Evolutionary conservation across 2,113 vertebrate genomes (phyloP), one percentile per base, ranked within the genome.

Genomic region (Apistogramma diplotaenia): DNA sequence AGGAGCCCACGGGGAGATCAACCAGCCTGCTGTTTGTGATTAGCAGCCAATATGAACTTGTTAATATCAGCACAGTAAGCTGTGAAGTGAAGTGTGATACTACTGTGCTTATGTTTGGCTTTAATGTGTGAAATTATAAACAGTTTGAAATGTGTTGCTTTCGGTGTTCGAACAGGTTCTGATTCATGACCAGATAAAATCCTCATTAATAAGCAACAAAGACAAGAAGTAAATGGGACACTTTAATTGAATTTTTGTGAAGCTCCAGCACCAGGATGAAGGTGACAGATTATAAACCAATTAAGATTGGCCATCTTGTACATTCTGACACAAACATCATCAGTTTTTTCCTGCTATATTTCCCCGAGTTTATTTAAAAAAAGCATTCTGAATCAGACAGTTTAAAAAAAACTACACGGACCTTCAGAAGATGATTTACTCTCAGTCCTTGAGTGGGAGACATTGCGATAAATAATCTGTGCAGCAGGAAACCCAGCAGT

Each of bases 371-470:
- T 0, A 27, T 62, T 35, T 55, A 43, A 21, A 46, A 27, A 10
- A n/a, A n/a, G n/a, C 18, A 27, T 4, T 70, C 40, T 72, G 37
- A 60, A n/a, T 49, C 19, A 0, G 12, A 15, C 25, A 16, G 72
- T 5, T 31, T 4, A 15, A 33, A 16, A 70, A 51, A 37, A 1
- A 4, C 3, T 10, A 12, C 13, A 2, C 4, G 9, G 25, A 75
- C 82, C 65, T 86, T 73, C 60, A 86, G 54, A 76, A 35, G 75
- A n/a, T 55, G 70, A 80, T 80, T 84, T 78, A 74, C 49, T 19
- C 23, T 61, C 70, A 19, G 62, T 21, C 21, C 12, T 67, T 74
- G 65, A 83, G 86, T 83, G 76, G 74, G 87, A 70, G 84, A 21
- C 4, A 29, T 3, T 35, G 29, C 62, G 84, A 90, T 67, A 83